A percentile compares a stretch with the other conserved stretches of the same genome.
These are phyloP conservation scores for Scomberomorus guttatus DNA, from an alignment of 2,797 vertebrate genomes.

Conservation along the genomic window DNA sequence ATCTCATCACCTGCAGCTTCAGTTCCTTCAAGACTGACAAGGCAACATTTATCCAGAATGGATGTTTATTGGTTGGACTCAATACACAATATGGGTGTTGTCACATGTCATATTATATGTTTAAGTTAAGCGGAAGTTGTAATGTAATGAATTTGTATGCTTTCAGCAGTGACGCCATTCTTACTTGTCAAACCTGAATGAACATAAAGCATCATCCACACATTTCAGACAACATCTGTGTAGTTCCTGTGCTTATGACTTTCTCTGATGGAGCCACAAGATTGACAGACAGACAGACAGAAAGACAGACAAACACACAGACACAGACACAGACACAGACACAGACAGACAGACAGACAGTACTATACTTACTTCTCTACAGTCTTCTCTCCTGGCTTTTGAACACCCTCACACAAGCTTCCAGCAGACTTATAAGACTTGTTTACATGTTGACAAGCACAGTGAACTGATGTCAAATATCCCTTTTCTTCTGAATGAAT, in stretches of 20 bases:
- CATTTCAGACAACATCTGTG: constrained; percentile 14
- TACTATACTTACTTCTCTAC: not conserved
- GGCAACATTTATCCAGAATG: constrained; percentile 69
- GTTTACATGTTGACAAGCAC: not conserved
- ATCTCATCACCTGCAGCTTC: constrained; percentile 89
- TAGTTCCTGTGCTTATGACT: not conserved
- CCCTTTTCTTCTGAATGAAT: not conserved
- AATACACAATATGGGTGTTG: not conserved
- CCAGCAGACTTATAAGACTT: too few species aligned
- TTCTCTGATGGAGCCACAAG: not conserved
- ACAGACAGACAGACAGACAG: not conserved
- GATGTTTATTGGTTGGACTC: constrained; percentile 7
- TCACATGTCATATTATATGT: not conserved
- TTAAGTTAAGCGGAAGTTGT: not conserved
- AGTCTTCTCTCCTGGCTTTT: not conserved
- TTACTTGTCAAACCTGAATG: constrained; percentile 14
- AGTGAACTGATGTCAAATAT: not conserved
- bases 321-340: not conserved
- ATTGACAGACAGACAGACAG: too few species aligned
- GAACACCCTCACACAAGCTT: not conserved
- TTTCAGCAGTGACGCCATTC: not conserved
- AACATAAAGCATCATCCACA: constrained; percentile 21
- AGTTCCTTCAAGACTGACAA: constrained; percentile 89
- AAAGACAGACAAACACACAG: not conserved
- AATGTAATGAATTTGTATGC: not conserved